These are phyloP conservation scores for Cataglyphis altisquamis DNA, from an alignment of 2,888 invertebrate genomes.

Conservation along the genomic window DNA sequence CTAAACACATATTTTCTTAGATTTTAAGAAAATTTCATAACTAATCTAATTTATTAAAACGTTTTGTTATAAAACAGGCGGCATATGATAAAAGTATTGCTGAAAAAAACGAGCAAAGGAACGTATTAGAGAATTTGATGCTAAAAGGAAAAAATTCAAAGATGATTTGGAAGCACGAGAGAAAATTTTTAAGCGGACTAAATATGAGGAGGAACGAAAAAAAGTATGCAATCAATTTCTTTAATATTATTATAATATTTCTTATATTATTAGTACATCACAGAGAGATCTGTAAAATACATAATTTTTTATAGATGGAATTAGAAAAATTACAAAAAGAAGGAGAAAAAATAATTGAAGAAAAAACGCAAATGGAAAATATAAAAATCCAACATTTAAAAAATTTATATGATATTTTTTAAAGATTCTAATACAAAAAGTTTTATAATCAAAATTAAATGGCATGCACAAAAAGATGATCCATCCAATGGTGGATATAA, in stretches of 20 bases:
- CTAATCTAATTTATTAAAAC: conserved; percentile 33
- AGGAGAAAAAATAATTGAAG: conserved; percentile 86
- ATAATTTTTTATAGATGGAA: no score
- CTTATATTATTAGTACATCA: no score
- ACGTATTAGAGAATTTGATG: conserved; percentile 92
- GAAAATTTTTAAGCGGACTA: conserved; percentile 87
- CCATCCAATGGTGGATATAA: conserved; percentile 91
- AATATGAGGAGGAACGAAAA: conserved; percentile 76
- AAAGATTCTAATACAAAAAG: conserved; percentile 58
- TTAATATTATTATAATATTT: conserved; percentile 81
- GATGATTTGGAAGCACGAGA: conserved; percentile 96
- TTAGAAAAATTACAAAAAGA: no score
- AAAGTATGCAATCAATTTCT: conserved; percentile 84
- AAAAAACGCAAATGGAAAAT: conserved; percentile 12
- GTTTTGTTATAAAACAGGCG: conserved; percentile 83
- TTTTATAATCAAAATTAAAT: conserved; percentile 92
- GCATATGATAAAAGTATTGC: conserved; percentile 96
- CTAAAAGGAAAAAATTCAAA: conserved; percentile 95
- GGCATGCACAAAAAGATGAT: conserved; percentile 91
- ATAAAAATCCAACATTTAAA: no score
- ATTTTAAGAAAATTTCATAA: conserved; percentile 16
- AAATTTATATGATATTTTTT: no score
- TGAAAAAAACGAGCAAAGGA: conserved; percentile 93
- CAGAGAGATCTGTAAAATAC: no score
- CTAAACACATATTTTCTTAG: background rate